Percentiles rank a stretch among this genome's conserved stretches.
Evolutionary conservation across 1,140 invertebrate genomes (phyloP).

Genomic region (Phocides pigmalion): DNA sequence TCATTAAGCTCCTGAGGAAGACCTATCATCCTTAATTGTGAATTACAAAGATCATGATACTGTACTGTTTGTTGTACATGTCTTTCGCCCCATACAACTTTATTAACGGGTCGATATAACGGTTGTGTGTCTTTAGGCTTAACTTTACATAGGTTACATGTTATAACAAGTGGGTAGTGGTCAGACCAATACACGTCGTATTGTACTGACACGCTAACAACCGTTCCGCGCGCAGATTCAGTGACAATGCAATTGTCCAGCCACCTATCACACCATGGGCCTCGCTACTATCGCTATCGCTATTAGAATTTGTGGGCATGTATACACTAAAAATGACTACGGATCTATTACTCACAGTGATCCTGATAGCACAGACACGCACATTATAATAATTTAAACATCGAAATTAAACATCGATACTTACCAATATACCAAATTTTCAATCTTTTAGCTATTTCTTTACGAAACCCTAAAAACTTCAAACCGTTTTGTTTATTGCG

Average conservation of each 20-base stretch:
- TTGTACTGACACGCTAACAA: slow-evolving; percentile 4
- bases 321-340: slow-evolving; percentile 19
- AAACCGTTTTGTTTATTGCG: too few species aligned
- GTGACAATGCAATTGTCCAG: slow-evolving; percentile 27
- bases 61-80: background rate
- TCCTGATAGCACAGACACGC: slow-evolving; percentile 30
- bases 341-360: slow-evolving; percentile 16
- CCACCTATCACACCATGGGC: slow-evolving; percentile 24
- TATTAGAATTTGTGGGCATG: slow-evolving; percentile 19
- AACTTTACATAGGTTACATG: slow-evolving; percentile 18
- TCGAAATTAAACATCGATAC: too few species aligned
- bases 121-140: background rate
- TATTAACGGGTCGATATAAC: slow-evolving; percentile 1
- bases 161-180: slow-evolving; percentile 24
- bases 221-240: slow-evolving; percentile 3
- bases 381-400: slow-evolving; percentile 29
- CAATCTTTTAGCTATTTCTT: too few species aligned
- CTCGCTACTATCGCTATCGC: slow-evolving; percentile 20
- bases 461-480: too few species aligned
- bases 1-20: slow-evolving; percentile 1
- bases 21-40: background rate
- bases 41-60: slow-evolving; percentile 18
- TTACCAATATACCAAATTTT: too few species aligned
- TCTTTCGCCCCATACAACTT: slow-evolving; percentile 6
- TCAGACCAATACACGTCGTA: slow-evolving; percentile 34